Base-by-base conservation (phyloP, 2,113 vertebrate species). In the Oryzias celebensis region DNA sequence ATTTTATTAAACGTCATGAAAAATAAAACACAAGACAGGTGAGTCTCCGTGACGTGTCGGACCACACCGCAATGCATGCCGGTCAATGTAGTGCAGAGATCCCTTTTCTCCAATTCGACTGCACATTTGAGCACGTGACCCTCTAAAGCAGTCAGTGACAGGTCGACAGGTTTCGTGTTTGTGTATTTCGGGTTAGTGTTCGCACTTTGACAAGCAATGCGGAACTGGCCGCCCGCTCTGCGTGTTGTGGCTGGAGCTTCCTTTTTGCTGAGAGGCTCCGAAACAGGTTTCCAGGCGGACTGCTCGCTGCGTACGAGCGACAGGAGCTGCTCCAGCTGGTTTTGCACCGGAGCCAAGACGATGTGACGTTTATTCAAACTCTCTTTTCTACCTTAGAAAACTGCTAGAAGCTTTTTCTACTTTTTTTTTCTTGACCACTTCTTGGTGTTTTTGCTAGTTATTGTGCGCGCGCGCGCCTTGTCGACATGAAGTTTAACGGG, bases 401-500 rank as follows among this genome's bases (percentile, higher is more conserved):
- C 45, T 1, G 45, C 6, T 3, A 14, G 3, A 16, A 12, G 1
- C 63, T 57, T 46, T 54, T 44, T 45, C 14, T 20, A 1, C 1
- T 15, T 20, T 41, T 31, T 28, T 44, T 6, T 45, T 12, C 7
- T 3, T 47, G 13, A 44, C 6, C 8, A 20, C 42, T 51, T 15
- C 4, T 7, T 18, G 4, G 43, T 15, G 15, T 41, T 46, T 43
- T 13, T 42, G 22, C 1, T 46, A 12, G 3, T 16, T 41, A 41
- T 20, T 16, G 4, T 6, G 28, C 0, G 23, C 42, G 8, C 5
- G n/a, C 18, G 6, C 49, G 15, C 41, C 47, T 12, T 8, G n/a
- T 31, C 12, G 64, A 56, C 75, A 96, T 98, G 96, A 97, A 94
- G 91, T 99, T 98, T 90, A 98, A 92, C 78, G 97, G 97, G 14